Base-by-base conservation (phyloP, 2,113 vertebrate genomes). In the Larimichthys polyactis region DNA sequence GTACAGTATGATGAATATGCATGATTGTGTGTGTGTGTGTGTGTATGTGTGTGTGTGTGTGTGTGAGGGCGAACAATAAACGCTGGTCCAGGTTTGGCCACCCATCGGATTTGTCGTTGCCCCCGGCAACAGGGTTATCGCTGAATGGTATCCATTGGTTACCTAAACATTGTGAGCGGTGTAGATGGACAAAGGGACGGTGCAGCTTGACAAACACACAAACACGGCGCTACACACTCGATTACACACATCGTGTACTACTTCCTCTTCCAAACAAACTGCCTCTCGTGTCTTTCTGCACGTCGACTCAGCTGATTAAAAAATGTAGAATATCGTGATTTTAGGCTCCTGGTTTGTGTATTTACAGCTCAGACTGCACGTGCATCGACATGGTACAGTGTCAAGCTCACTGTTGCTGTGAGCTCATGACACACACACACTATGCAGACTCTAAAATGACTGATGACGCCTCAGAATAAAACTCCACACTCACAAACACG, bases 81-180 rank as follows among this genome's bases (percentile, higher is more conserved):
- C 11, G 51, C 55, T 24, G 68, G 68, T 78, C 22, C 51, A 54
- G 65, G 70, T 78, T 67, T 71, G 71, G 65, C 51, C 46, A 62
- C 43, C 72, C 52, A 80, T 80, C 59, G 75, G 60, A 64, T 85
- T 78, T 54, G 54, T 68, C 40, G 90, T 93, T 90, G 89, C 89
- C 78, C 84, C 54, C 11, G 29, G 89, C 80, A 90, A 91, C 85
- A 79, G 43, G 60, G 70, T 83, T 71, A 65, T 54, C 4, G 40
- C 78, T 65, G 73, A 76, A 60, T 49, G 81, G 84, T 86, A 72
- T 79, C 88, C 71, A 74, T 83, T 77, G 78, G 88, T 86, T 84
- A 90, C 88, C 68, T 77, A 79, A 89, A 89, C 89, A 83, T 51
- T 75, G 6, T 20, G 57, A 43, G 51, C 49, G 4, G 72, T 55